These are phyloP conservation scores for Dromas ardeola DNA, from an alignment of 2,113 vertebrate genomes.

Conservation along the genomic window DNA sequence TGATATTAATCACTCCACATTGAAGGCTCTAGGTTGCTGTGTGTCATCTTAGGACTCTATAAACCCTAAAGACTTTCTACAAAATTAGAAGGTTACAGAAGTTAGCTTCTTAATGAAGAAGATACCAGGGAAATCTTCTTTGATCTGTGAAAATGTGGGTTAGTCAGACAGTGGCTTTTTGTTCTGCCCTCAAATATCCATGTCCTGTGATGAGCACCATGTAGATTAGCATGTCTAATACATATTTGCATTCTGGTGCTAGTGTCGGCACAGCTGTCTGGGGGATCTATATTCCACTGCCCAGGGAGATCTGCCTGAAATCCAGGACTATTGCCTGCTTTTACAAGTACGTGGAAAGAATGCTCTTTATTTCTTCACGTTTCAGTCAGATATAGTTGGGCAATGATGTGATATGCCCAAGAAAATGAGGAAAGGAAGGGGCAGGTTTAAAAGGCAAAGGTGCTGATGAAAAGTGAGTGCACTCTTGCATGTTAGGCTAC, in stretches of 20 bases:
- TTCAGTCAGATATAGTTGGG: background rate
- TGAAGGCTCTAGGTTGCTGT: background rate
- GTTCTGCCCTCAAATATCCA: background rate
- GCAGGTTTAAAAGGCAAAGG: background rate
- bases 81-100: background rate
- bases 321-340: background rate
- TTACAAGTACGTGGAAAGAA: background rate
- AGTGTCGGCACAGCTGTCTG: background rate
- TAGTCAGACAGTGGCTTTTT: background rate
- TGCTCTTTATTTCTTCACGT: background rate
- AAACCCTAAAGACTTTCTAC: background rate
- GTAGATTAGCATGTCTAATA: background rate
- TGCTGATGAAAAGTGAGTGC: background rate
- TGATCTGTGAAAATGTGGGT: background rate
- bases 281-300: background rate
- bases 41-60: background rate
- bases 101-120: background rate
- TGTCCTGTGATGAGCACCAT: background rate
- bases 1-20: background rate
- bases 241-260: background rate
- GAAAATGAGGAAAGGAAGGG: background rate
- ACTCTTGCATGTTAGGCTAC: background rate
- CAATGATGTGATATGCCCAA: background rate
- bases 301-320: background rate
- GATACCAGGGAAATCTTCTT: background rate